These are phyloP conservation scores for Aphyosemion australe DNA, from an alignment of 2,113 vertebrate species.

Conservation along the genomic window DNA sequence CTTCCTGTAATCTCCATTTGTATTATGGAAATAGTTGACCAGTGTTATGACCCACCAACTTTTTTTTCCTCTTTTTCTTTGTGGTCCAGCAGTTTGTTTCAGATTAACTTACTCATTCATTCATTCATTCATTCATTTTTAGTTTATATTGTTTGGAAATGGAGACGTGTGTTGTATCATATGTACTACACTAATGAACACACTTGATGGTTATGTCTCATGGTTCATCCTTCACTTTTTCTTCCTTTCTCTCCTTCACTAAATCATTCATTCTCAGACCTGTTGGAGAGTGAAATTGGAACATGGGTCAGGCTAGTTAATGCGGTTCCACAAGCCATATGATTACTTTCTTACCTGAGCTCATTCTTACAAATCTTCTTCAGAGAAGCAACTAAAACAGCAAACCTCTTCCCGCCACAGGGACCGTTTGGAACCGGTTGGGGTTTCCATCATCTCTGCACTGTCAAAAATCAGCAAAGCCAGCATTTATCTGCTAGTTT, in stretches of 20 bases:
- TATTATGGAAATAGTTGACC: neutral
- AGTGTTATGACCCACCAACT: neutral
- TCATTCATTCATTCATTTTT: too few species aligned
- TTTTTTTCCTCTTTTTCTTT: neutral
- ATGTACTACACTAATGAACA: conserved; percentile 48
- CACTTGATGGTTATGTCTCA: conserved; percentile 20
- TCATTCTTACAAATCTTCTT: conserved; percentile 72
- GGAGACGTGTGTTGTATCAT: conserved; percentile 30
- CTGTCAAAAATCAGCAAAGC: conserved; percentile 20
- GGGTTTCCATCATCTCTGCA: conserved; percentile 24
- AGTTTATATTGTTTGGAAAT: too few species aligned
- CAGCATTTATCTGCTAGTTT: conserved; percentile 34
- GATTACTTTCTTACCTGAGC: conserved; percentile 72
- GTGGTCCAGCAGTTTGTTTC: neutral
- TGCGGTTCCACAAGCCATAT: conserved; percentile 76
- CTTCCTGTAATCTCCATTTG: too few species aligned
- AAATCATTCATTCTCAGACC: conserved; percentile 70
- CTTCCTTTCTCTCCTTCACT: conserved; percentile 27
- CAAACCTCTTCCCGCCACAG: conserved; percentile 35
- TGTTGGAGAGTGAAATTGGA: conserved; percentile 76
- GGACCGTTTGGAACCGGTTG: conserved; percentile 29
- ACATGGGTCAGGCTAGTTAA: conserved; percentile 70
- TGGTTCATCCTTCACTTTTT: conserved; percentile 26
- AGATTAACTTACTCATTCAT: too few species aligned
- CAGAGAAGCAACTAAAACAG: conserved; percentile 58